Evolutionary conservation across 2,113 vertebrate genomes (phyloP).

Genomic region (Himantopus leucocephalus): DNA sequence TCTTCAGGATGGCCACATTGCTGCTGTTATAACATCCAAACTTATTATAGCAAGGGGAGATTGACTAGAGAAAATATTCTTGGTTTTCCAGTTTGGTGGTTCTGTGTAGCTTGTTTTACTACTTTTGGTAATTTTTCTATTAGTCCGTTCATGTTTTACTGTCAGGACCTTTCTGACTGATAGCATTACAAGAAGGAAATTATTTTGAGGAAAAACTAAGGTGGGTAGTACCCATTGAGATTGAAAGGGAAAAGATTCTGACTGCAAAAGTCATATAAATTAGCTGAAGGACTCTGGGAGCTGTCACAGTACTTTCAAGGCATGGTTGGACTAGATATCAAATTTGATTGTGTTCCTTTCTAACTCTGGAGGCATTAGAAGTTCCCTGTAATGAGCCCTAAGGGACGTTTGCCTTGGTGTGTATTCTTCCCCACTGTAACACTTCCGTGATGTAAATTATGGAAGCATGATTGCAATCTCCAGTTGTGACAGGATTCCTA

Average conservation of each 20-base stretch:
- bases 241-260: neutral
- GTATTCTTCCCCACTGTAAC: neutral
- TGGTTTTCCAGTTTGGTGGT: neutral
- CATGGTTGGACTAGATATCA: neutral
- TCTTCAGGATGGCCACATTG: neutral
- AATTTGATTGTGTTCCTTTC: neutral
- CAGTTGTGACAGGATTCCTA: neutral
- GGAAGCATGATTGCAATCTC: neutral
- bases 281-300: neutral
- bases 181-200: neutral
- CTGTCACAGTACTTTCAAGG: neutral
- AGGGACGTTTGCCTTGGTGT: slow-evolving; percentile 8
- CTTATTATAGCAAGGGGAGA: neutral
- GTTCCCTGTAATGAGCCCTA: neutral
- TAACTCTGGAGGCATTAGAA: neutral
- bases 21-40: neutral
- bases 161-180: neutral
- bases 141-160: neutral
- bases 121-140: neutral
- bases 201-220: neutral
- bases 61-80: neutral
- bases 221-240: neutral
- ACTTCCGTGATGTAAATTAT: neutral
- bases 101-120: neutral
- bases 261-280: neutral